Base-by-base conservation (phyloP, 2,113 vertebrate genomes). In the Varanus salvator region DNA sequence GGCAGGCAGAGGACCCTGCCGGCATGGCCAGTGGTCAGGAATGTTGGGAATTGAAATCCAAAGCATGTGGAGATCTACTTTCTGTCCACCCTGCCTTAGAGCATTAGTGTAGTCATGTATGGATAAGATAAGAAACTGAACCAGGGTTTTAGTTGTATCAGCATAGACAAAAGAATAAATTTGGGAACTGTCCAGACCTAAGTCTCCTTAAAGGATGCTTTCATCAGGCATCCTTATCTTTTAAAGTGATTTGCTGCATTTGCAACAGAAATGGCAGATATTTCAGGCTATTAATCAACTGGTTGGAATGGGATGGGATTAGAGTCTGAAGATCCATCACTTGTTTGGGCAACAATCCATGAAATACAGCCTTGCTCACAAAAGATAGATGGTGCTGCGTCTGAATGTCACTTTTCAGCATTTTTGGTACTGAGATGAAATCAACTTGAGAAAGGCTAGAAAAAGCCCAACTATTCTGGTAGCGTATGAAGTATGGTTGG, bases 261-360 rank as follows among this genome's bases (percentile, higher is more conserved):
- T 90, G n/a, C 78, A 89, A 84, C 88, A 85, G 15, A 50, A 69
- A 72, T 81, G 3, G 0, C 7, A 88, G 14, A 75, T 90, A 89
- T 6, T 17, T 19, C 34, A 71, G 1, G 68, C 0, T 85, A 27
- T 64, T 83, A 87, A n/a, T 76, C 89, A 90, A 27, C 17, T 81
- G 6, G 87, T 11, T 0, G 54, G 7, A 8, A 68, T 86, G 80
- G 4, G 29, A 68, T 86, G 80, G 4, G 29, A 72, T 85, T 52
- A 89, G 90, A 23, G 34, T 38, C 6, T 34, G 72, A 85, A 85
- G 84, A 84, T 21, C 27, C 48, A 86, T 75, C 29, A 60, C n/a
- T 75, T 86, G 50, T 2, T 44, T 12, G 69, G 12, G 38, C 31
- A 72, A 57, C 52, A 8, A 54, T 86, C 48, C 72, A 44, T 60